These are phyloP conservation scores for Puntigrus tetrazona DNA, from an alignment of 2,113 vertebrate species.

Conservation along the genomic window DNA sequence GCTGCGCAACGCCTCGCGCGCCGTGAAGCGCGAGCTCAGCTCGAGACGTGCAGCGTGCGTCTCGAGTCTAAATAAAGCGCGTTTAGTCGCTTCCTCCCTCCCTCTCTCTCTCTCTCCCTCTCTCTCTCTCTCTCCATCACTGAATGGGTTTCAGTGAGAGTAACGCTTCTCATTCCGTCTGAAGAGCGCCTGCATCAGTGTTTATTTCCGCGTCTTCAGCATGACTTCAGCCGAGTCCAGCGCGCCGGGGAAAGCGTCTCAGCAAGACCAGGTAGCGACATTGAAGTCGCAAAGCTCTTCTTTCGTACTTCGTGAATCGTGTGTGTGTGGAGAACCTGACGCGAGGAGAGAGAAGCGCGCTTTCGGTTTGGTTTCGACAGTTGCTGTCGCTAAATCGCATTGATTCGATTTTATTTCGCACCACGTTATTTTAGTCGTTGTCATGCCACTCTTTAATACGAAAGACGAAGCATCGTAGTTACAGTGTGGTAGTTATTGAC, in stretches of 20 bases:
- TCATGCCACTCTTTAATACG: not conserved
- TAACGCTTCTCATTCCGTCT: conserved; percentile 49
- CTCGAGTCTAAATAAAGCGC: conserved; percentile 48
- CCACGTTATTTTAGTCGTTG: not conserved
- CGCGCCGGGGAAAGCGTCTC: conserved; percentile 81
- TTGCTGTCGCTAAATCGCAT: not conserved
- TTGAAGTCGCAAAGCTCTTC: not conserved
- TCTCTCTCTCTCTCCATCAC: not conserved
- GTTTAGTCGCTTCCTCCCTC: conserved; percentile 12
- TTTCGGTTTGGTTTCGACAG: not conserved
- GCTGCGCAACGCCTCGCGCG: not conserved
- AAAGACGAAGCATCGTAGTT: not conserved
- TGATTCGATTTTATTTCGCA: not conserved
- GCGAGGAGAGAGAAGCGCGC: not conserved
- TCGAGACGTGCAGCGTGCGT: not conserved
- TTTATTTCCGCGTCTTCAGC: conserved; percentile 53
- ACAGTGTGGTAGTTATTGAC: not conserved
- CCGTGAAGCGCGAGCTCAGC: not conserved
- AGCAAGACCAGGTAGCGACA: conserved; percentile 84
- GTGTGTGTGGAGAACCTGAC: not conserved
- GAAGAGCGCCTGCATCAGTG: conserved; percentile 50
- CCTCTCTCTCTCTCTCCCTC: not conserved
- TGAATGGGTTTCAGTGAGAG: conserved; percentile 22
- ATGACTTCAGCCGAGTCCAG: conserved; percentile 89
- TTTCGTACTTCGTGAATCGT: not conserved